phyloP scores from a whole-genome alignment of 2,797 vertebrate species.

The Cygnus olor region DNA sequence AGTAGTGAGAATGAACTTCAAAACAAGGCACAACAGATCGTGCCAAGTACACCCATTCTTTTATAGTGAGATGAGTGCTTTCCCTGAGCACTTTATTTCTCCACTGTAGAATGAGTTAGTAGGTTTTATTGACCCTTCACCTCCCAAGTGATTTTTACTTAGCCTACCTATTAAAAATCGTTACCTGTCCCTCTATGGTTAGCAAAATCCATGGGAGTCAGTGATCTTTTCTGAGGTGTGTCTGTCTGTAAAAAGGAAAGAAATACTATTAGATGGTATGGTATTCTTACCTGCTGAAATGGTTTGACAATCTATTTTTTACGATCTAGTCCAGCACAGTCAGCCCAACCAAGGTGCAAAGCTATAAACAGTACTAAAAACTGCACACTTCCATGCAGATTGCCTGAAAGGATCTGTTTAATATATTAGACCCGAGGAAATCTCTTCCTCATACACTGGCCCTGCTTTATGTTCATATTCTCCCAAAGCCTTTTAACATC shows the following conservation, averaged over 20 bases:
- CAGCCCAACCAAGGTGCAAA: background rate
- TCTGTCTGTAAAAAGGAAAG: slow-evolving; percentile 74
- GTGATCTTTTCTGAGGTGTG: slow-evolving; percentile 75
- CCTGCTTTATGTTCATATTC: background rate
- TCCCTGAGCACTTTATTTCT: background rate
- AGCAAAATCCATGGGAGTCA: slow-evolving; percentile 78
- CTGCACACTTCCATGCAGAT: background rate
- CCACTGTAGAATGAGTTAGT: background rate
- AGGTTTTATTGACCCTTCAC: background rate
- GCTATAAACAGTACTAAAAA: background rate
- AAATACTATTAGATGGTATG: background rate
- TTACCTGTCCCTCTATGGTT: slow-evolving; percentile 72
- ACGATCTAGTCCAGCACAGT: background rate
- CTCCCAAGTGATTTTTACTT: background rate
- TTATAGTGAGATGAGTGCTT: background rate
- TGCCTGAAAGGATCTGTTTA: background rate
- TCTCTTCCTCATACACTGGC: background rate
- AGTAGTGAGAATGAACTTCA: background rate
- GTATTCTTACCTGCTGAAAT: background rate
- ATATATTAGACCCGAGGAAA: background rate
- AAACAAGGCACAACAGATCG: background rate
- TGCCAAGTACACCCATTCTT: background rate
- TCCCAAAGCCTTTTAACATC: background rate
- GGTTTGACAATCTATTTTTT: background rate
- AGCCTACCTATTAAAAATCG: slow-evolving; percentile 76